Conservation (phyloP, 2,113 vertebrate genomes). For the Himantopus leucocephalus region DNA sequence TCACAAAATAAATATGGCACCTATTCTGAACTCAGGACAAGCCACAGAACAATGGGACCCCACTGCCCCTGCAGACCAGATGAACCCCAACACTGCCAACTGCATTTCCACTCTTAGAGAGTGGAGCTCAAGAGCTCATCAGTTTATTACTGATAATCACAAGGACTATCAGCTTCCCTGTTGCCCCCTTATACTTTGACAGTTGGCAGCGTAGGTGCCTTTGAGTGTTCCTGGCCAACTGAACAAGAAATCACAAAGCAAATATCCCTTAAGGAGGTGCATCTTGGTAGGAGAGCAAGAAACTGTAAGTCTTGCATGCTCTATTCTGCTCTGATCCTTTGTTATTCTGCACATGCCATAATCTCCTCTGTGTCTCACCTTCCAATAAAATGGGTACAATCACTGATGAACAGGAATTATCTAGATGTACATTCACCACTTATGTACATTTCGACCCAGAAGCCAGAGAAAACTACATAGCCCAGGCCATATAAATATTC, state of each 20-base stretch:
- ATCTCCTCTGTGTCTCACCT: not conserved
- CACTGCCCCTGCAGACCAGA: fast-evolving
- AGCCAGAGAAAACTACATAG: not conserved
- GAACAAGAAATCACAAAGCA: not conserved
- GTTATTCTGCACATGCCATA: not conserved
- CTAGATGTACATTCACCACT: not conserved
- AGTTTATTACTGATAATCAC: not conserved
- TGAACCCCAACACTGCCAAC: not conserved
- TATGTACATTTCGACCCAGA: not conserved
- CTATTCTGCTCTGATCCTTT: not conserved
- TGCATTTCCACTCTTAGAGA: not conserved
- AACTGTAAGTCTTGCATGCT: not conserved
- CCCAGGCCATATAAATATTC: not conserved
- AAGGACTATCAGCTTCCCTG: not conserved
- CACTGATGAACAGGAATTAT: not conserved
- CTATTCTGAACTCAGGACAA: not conserved
- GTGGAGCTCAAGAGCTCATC: not conserved
- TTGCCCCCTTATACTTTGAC: not conserved
- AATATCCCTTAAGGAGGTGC: not conserved
- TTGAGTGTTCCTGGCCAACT: not conserved
- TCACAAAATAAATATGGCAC: not conserved
- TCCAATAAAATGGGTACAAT: not conserved
- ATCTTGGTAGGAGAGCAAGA: not conserved
- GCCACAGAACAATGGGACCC: not conserved
- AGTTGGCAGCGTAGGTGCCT: not conserved